These are phyloP conservation scores for Metellina segmentata DNA, from an alignment of 2,888 invertebrate species.

Conservation along the genomic window DNA sequence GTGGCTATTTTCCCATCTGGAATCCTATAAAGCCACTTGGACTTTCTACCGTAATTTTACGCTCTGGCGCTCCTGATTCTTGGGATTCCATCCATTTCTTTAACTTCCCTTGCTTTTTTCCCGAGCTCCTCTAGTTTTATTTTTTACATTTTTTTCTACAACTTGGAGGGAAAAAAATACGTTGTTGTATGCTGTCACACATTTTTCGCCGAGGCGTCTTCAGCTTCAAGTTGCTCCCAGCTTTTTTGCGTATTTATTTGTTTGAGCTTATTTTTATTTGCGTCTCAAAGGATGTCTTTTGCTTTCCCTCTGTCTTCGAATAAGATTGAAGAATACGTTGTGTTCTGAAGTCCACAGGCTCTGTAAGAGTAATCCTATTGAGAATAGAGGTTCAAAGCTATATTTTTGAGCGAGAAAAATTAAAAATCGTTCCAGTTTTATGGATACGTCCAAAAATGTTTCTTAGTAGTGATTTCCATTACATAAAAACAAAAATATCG, in stretches of 20 bases:
- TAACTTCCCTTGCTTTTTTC: constrained; percentile 45
- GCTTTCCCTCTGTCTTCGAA: constrained; percentile 4
- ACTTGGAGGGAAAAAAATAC: constrained; percentile 23
- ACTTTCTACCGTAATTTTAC: constrained; percentile 74
- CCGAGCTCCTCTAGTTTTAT: constrained; percentile 20
- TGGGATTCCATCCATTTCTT: constrained; percentile 67
- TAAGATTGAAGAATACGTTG: constrained; percentile 26
- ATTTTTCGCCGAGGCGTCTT: constrained; percentile 49
- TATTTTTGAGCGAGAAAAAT: not conserved
- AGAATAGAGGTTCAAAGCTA: not conserved
- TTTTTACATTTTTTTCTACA: constrained; percentile 36
- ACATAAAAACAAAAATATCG: no score
- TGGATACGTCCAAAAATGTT: no score
- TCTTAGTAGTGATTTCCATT: no score
- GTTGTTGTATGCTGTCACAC: constrained; percentile 48
- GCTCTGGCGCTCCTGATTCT: constrained; percentile 64
- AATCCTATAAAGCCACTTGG: constrained; percentile 73
- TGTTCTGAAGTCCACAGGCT: constrained; percentile 4
- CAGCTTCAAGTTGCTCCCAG: constrained; percentile 42
- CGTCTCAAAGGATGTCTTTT: constrained; percentile 17
- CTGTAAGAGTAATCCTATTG: constrained; percentile 16
- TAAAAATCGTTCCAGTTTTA: not conserved
- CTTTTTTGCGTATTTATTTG: constrained; percentile 51
- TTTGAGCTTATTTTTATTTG: constrained; percentile 34
- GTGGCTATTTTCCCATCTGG: constrained; percentile 75